Evolutionary conservation across 53 echinoderm and acorn worm genomes (phyloP).

Genomic region (Patiria pectinifera): DNA sequence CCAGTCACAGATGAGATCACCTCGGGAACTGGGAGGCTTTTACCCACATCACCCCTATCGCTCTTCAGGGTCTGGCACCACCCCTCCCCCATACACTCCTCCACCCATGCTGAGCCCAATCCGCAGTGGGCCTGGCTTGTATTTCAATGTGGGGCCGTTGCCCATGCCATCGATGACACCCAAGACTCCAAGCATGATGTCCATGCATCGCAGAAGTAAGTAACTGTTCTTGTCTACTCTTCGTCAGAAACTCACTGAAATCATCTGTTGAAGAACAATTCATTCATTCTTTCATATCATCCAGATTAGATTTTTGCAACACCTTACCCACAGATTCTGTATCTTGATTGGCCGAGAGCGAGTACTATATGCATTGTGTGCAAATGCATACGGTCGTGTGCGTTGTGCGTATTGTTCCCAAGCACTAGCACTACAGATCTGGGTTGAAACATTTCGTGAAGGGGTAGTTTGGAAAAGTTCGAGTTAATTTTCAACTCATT

Average conservation of each 20-base stretch:
- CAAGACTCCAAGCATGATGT: conserved; percentile 92
- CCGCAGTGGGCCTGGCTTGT: conserved; percentile 96
- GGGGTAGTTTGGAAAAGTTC: no score
- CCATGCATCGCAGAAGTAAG: conserved; percentile 92
- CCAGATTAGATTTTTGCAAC: no score
- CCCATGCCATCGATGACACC: conserved; percentile 74
- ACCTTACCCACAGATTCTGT: no score
- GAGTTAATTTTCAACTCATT: no score
- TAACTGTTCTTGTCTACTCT: background rate
- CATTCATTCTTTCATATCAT: no score
- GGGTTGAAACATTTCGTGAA: no score
- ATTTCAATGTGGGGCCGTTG: conserved; percentile 85
- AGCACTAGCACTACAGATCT: no score
- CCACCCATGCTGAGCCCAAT: conserved; percentile 99
- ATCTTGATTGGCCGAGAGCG: no score
- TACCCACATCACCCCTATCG: conserved; percentile 68
- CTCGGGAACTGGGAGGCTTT: conserved; percentile 85
- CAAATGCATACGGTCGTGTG: no score
- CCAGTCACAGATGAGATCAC: conserved; percentile 98
- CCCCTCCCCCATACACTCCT: conserved; percentile 98
- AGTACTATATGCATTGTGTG: no score
- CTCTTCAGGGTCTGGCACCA: conserved; percentile 69
- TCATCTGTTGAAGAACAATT: no score
- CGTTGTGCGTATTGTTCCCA: no score
- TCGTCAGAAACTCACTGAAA: background rate